These are phyloP conservation scores for Gnathonemus longibarbis DNA, from an alignment of 2,113 vertebrate species.

Conservation along the genomic window DNA sequence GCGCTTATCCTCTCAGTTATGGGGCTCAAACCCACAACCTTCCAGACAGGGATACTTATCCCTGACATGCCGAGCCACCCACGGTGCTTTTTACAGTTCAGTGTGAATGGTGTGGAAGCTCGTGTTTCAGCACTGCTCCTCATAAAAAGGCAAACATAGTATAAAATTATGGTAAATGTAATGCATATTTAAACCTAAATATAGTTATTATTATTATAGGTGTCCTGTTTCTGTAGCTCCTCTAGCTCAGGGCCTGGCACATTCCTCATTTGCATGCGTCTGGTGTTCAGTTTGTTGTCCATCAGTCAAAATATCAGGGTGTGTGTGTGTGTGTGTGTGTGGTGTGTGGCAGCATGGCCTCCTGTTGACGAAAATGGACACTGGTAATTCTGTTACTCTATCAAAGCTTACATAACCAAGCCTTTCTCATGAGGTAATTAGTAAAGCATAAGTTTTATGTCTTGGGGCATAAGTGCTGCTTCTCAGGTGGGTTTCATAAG, in stretches of 20 bases:
- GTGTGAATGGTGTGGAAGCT: neutral
- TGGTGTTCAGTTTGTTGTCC: too few species aligned
- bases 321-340: neutral
- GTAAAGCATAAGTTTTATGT: too few species aligned
- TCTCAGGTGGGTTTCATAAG: too few species aligned
- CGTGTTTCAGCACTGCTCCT: neutral
- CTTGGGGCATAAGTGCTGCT: too few species aligned
- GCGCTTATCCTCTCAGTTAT: neutral
- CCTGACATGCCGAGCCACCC: neutral
- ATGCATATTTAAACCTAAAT: neutral
- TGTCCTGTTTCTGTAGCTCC: neutral
- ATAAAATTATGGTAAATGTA: neutral
- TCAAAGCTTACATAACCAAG: neutral
- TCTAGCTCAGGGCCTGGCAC: neutral
- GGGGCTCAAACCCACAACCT: neutral
- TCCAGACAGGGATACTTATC: neutral
- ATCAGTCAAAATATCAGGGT: neutral
- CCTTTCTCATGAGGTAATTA: neutral
- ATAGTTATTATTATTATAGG: neutral
- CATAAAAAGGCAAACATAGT: neutral
- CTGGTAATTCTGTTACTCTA: neutral
- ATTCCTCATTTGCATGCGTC: neutral
- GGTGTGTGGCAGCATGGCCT: neutral
- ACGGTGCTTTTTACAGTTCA: neutral
- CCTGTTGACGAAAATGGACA: neutral